These are phyloP conservation scores for Glaucidium brasilianum DNA, from an alignment of 2,113 vertebrate species.

Conservation along the genomic window DNA sequence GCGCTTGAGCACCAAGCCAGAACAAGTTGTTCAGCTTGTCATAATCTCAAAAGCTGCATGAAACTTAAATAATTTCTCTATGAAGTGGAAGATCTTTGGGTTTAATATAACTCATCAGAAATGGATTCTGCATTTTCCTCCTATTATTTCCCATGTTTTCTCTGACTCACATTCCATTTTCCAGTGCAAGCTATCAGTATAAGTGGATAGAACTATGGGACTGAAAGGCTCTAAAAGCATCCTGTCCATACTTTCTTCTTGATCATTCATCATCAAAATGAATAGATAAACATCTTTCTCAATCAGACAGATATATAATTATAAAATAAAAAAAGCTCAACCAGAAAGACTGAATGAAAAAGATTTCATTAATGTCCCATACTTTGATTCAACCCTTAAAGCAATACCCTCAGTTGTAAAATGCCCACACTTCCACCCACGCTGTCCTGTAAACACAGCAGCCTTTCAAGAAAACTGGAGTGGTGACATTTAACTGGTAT, in stretches of 20 bases:
- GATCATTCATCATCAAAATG: background rate
- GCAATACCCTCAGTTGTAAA: background rate
- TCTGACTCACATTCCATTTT: constrained; percentile 10
- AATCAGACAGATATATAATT: constrained; percentile 37
- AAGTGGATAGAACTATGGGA: constrained; percentile 15
- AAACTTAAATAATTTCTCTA: constrained; percentile 71
- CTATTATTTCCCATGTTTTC: constrained; percentile 5
- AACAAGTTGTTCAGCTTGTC: constrained; percentile 68
- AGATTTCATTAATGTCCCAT: constrained; percentile 9
- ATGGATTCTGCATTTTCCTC: constrained; percentile 30
- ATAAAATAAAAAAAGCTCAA: constrained; percentile 29
- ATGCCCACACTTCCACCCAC: background rate
- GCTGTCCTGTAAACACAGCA: background rate
- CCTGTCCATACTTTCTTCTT: constrained; percentile 28
- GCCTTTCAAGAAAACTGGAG: background rate
- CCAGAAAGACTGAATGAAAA: constrained; percentile 7
- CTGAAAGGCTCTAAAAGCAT: constrained; percentile 43
- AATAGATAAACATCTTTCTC: constrained; percentile 26
- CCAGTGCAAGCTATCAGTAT: constrained; percentile 1
- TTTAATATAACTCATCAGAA: constrained; percentile 58
- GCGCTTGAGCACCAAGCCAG: constrained; percentile 48
- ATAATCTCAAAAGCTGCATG: constrained; percentile 67
- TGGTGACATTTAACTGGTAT: background rate
- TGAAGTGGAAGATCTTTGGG: constrained; percentile 68
- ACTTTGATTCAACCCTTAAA: background rate